Percentiles rank a stretch among this genome's conserved stretches.
Evolutionary conservation across 1,140 invertebrate genomes (phyloP).

Genomic region (Caerostris extrusa): DNA sequence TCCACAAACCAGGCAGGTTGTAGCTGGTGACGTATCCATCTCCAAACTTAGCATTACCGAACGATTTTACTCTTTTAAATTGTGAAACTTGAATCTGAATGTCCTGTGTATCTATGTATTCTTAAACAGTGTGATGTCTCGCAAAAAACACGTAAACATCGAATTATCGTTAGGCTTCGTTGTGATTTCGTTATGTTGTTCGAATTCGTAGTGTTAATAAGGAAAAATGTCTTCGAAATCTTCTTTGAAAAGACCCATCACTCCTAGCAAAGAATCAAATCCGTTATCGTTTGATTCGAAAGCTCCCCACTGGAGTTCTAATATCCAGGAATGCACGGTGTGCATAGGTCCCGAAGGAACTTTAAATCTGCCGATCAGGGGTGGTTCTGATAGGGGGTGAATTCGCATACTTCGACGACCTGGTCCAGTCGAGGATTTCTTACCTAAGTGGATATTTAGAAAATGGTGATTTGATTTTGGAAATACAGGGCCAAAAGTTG

Average conservation of each 20-base stretch:
- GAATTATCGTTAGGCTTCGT: constrained; percentile 52
- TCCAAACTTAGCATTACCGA: background rate
- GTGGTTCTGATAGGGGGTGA: constrained; percentile 85
- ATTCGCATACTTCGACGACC: constrained; percentile 83
- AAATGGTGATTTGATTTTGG: constrained; percentile 84
- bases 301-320: constrained; percentile 67
- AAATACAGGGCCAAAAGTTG: constrained; percentile 86
- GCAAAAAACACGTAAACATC: constrained; percentile 13
- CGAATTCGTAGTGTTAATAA: background rate
- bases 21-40: constrained; percentile 38
- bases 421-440: constrained; percentile 82
- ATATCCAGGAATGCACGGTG: constrained; percentile 80
- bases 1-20: background rate
- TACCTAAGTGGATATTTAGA: constrained; percentile 80
- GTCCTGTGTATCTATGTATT: background rate
- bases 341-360: constrained; percentile 80
- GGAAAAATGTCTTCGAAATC: constrained; percentile 66
- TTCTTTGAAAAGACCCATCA: constrained; percentile 67
- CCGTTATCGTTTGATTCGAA: constrained; percentile 38
- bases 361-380: constrained; percentile 81
- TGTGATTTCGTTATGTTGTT: constrained; percentile 1
- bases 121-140: constrained; percentile 1
- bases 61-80: background rate
- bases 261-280: constrained; percentile 61
- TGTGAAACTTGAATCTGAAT: background rate